Evolutionary conservation across 2,888 invertebrate species (phyloP).

Genomic region (Oxyteleia sp.): DNA sequence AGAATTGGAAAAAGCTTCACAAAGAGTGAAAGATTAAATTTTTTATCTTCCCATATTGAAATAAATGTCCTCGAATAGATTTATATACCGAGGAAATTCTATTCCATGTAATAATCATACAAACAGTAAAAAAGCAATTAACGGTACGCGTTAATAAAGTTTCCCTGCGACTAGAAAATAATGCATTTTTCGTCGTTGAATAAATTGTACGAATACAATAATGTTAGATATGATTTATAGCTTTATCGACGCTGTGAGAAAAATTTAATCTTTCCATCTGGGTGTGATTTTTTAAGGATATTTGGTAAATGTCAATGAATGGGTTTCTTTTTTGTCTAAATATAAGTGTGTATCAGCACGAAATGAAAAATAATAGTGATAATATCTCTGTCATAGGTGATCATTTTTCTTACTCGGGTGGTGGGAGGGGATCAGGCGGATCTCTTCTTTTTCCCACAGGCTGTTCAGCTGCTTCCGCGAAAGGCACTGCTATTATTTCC

Average conservation of each 20-base stretch:
- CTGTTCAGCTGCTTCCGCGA: conserved; percentile 89
- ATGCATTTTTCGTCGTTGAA: conserved; percentile 5
- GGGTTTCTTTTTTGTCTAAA: conserved; percentile 14
- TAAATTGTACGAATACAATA: conserved; percentile 30
- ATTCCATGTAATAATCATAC: conserved; percentile 36
- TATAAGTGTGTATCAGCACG: not conserved
- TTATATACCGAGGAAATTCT: conserved; percentile 15
- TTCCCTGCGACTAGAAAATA: conserved; percentile 9
- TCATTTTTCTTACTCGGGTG: conserved; percentile 89
- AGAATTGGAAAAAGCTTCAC: conserved; percentile 43
- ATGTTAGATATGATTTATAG: conserved; percentile 39
- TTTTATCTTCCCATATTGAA: conserved; percentile 45
- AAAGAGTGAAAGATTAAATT: conserved; percentile 56
- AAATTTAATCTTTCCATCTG: conserved; percentile 53
- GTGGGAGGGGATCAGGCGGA: conserved; percentile 90
- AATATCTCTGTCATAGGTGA: conserved; percentile 33
- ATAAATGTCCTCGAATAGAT: conserved; percentile 41
- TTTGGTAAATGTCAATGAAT: conserved; percentile 32
- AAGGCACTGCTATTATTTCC: conserved; percentile 90
- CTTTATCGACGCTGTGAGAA: conserved; percentile 1
- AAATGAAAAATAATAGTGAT: conserved; percentile 55
- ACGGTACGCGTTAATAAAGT: not conserved
- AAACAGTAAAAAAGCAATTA: conserved; percentile 46
- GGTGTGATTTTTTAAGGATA: conserved; percentile 29
- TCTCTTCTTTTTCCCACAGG: conserved; percentile 91